Evolutionary conservation across 1,140 invertebrate genomes (phyloP).

Genomic region (Papilio helenus): DNA sequence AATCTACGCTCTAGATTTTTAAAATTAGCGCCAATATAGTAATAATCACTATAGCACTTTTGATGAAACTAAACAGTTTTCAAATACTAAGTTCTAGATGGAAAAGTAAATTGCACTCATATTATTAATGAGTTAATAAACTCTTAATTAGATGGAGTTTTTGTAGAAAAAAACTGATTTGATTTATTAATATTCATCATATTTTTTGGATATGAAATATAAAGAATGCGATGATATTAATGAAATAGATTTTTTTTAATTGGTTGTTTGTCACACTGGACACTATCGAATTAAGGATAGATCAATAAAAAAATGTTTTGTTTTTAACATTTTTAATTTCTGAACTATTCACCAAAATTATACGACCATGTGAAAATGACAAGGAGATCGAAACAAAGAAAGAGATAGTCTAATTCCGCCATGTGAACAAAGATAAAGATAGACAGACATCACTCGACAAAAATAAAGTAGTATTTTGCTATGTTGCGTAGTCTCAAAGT

Average conservation of each 20-base stretch:
- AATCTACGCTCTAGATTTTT: slow-evolving; percentile 76
- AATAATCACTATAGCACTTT: neutral
- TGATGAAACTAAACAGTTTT: neutral
- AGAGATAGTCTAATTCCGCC: slow-evolving; percentile 20
- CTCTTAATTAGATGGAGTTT: too few species aligned
- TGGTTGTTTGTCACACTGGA: too few species aligned
- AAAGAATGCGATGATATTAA: too few species aligned
- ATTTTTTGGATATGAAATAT: too few species aligned
- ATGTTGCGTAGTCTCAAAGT: slow-evolving; percentile 3
- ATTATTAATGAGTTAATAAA: neutral
- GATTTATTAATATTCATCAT: too few species aligned
- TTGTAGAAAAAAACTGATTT: too few species aligned
- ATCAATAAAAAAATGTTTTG: neutral
- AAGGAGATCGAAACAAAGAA: neutral
- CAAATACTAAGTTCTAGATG: slow-evolving; percentile 23
- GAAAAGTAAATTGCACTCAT: neutral
- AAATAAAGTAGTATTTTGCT: neutral
- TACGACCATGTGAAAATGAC: slow-evolving; percentile 9
- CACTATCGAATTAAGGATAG: neutral
- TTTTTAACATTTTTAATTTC: neutral
- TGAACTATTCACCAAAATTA: slow-evolving; percentile 17
- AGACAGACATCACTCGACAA: neutral
- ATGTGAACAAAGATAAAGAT: neutral
- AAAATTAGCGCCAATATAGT: slow-evolving; percentile 63
- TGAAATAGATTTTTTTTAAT: too few species aligned